phyloP scores from a whole-genome alignment of 2,888 invertebrate genomes.

The Rhingia campestris region DNA sequence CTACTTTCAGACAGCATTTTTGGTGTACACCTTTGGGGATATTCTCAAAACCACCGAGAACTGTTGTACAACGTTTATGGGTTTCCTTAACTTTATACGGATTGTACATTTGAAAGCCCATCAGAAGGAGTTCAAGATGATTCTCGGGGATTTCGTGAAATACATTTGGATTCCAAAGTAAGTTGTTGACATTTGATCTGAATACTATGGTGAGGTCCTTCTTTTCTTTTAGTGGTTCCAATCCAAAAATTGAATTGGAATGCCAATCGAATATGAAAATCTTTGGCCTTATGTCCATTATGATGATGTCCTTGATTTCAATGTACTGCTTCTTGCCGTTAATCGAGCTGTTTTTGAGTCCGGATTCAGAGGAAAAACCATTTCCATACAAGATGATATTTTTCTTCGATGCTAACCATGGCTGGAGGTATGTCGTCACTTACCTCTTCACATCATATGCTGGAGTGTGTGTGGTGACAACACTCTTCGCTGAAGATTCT shows the following conservation, averaged over 20 bases:
- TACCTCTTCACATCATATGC: constrained; percentile 81
- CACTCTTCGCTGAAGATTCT: constrained; percentile 81
- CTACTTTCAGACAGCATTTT: constrained; percentile 79
- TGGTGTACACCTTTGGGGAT: constrained; percentile 79
- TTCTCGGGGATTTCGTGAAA: constrained; percentile 78
- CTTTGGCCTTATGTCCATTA: constrained; percentile 79
- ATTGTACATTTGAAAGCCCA: constrained; percentile 80
- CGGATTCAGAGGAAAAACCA: constrained; percentile 77
- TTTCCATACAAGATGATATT: constrained; percentile 82
- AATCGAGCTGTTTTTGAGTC: constrained; percentile 76
- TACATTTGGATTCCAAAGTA: constrained; percentile 81
- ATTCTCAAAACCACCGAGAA: constrained; percentile 81
- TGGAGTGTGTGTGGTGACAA: constrained; percentile 81
- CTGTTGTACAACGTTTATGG: constrained; percentile 82
- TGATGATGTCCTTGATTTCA: constrained; percentile 79
- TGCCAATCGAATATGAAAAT: constrained; percentile 79
- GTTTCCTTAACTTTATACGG: constrained; percentile 80
- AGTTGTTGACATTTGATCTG: constrained; percentile 64
- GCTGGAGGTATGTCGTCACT: constrained; percentile 79
- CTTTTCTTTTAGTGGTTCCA: constrained; percentile 74
- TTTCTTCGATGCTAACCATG: constrained; percentile 79
- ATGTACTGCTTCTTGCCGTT: constrained; percentile 81
- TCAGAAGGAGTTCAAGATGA: constrained; percentile 77
- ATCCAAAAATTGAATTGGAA: constrained; percentile 76
- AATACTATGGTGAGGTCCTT: neutral